Percentiles rank a stretch among this genome's conserved stretches.
Evolutionary conservation across 2,888 invertebrate genomes (phyloP).

Genomic region (Polyommatus iphigenia): DNA sequence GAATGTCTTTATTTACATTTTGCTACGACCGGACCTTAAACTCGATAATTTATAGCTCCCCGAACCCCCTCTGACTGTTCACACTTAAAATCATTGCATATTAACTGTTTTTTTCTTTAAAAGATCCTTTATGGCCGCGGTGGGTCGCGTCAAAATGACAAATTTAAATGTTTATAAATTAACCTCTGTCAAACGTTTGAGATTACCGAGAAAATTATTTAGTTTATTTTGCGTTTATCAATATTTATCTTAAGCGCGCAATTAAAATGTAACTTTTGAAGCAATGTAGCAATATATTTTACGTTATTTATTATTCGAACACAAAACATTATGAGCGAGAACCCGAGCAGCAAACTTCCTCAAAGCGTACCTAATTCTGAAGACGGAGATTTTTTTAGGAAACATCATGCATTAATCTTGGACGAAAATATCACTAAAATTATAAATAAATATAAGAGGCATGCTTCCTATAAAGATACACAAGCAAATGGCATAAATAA

Average conservation of each 20-base stretch:
- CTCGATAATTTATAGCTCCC: slow-evolving; percentile 49
- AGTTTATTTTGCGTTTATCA: neutral
- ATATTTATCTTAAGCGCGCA: neutral
- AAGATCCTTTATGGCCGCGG: slow-evolving; percentile 28
- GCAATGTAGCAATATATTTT: neutral
- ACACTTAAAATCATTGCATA: slow-evolving; percentile 35
- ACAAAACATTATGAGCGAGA: neutral
- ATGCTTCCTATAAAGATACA: neutral
- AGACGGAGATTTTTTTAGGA: neutral
- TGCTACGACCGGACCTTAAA: slow-evolving; percentile 47
- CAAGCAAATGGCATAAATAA: neutral
- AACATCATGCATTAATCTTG: neutral
- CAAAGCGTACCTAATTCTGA: neutral
- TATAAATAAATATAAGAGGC: neutral
- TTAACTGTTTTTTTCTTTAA: slow-evolving; percentile 31
- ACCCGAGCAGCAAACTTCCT: neutral
- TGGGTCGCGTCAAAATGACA: slow-evolving; percentile 31
- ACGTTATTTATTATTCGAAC: neutral
- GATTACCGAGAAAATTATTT: slow-evolving; percentile 23
- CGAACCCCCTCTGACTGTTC: slow-evolving; percentile 39
- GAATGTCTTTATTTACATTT: slow-evolving; percentile 55
- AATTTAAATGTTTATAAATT: slow-evolving; percentile 29
- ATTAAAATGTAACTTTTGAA: neutral
- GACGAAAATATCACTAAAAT: neutral
- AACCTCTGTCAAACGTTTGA: slow-evolving; percentile 28